Conservation (phyloP, 2,113 vertebrate genomes). For the Zapus hudsonius region DNA sequence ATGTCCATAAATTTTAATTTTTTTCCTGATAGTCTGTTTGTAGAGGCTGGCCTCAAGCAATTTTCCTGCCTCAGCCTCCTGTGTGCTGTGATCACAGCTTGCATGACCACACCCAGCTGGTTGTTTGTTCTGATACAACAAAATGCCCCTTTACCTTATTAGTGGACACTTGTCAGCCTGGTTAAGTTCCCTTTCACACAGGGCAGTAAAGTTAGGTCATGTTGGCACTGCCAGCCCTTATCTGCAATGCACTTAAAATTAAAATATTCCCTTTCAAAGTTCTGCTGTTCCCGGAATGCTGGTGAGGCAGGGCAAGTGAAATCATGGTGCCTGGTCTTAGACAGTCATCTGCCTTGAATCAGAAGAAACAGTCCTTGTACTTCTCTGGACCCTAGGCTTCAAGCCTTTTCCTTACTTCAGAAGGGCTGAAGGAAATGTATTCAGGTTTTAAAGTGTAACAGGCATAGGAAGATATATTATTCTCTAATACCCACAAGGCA, state of each 20-base stretch:
- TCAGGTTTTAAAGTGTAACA: not conserved
- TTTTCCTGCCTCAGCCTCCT: not conserved
- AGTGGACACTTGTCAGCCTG: not conserved
- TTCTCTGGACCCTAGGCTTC: not conserved
- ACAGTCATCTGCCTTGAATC: not conserved
- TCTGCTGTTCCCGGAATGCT: not conserved
- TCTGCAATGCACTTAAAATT: not conserved
- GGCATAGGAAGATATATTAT: not conserved
- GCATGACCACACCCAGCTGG: not conserved
- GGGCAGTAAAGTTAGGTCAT: not conserved
- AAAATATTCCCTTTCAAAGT: not conserved
- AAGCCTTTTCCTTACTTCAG: slow-evolving; percentile 16
- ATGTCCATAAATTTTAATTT: no score
- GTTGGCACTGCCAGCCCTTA: not conserved
- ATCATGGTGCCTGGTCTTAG: not conserved
- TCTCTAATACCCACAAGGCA: not conserved
- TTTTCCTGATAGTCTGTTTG: not conserved
- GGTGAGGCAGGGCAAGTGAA: not conserved
- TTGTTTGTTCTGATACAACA: not conserved
- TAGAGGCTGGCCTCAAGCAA: not conserved
- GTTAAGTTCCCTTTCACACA: not conserved
- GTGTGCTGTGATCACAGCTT: not conserved
- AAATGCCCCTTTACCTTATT: not conserved
- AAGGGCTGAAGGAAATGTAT: not conserved
- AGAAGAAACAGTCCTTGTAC: not conserved